Conservation (phyloP, 2,888 invertebrate species). For the Rhagonycha lutea region DNA sequence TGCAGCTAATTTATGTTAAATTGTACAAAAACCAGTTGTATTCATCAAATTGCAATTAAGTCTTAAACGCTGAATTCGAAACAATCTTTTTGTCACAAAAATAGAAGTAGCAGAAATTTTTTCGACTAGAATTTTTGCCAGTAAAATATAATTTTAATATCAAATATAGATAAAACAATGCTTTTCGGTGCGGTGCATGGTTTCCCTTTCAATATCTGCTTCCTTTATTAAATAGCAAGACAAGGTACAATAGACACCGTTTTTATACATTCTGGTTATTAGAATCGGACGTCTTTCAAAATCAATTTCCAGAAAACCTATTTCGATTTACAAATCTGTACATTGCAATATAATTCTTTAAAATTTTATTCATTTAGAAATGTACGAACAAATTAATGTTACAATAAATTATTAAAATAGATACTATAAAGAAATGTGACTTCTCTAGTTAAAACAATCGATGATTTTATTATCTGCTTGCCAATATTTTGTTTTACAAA, state of each 20-base stretch:
- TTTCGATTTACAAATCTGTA: neutral
- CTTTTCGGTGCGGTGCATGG: neutral
- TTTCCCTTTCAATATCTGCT: neutral
- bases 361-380: no score
- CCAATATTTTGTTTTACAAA: no score
- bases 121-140: neutral
- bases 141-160: neutral
- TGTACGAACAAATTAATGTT: no score
- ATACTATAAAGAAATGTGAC: no score
- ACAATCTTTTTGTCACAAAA: neutral
- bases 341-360: no score
- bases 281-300: neutral
- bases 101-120: neutral
- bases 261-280: neutral
- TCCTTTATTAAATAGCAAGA: neutral
- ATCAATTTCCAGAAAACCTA: neutral
- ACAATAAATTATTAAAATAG: no score
- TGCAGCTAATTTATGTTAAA: constrained; percentile 21
- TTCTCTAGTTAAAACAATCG: no score
- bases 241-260: neutral
- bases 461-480: no score
- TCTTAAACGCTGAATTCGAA: neutral
- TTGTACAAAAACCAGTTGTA: constrained; percentile 4
- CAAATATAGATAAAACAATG: neutral
- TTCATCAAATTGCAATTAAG: neutral